phyloP scores from a whole-genome alignment of 2,888 invertebrate species.

The Incurvaria masculella region DNA sequence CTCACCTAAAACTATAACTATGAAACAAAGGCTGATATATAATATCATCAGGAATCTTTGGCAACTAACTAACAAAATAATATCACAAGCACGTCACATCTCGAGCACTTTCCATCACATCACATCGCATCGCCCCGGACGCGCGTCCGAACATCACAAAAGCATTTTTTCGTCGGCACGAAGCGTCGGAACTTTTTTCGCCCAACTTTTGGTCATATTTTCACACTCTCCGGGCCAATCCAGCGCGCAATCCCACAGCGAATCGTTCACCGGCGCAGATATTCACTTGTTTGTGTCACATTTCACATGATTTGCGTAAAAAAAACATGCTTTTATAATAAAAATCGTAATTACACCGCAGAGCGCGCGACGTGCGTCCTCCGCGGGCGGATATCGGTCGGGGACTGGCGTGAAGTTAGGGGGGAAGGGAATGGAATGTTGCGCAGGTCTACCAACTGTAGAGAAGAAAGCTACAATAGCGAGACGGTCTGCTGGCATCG shows the following conservation, averaged over 20 bases:
- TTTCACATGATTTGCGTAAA: not conserved
- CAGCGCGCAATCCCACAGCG: not conserved
- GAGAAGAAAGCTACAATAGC: not conserved
- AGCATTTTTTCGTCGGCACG: not conserved
- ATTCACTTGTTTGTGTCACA: not conserved
- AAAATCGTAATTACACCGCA: slow-evolving; percentile 20
- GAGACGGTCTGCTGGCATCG: no score
- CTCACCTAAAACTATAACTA: slow-evolving; percentile 57
- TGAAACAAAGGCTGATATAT: slow-evolving; percentile 56
- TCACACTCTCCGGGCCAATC: not conserved
- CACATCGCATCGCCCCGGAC: not conserved
- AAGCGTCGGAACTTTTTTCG: not conserved
- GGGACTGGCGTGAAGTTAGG: slow-evolving; percentile 51
- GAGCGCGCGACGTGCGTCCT: slow-evolving; percentile 34
- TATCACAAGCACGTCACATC: slow-evolving; percentile 36
- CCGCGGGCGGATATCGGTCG: slow-evolving; percentile 32
- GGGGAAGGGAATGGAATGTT: slow-evolving; percentile 12
- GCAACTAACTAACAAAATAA: slow-evolving; percentile 53
- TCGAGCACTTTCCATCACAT: not conserved
- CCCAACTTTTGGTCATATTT: not conserved
- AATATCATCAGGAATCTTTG: slow-evolving; percentile 58
- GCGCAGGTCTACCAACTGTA: not conserved
- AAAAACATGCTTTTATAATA: not conserved
- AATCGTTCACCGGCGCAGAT: not conserved
- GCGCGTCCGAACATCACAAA: not conserved